These are phyloP conservation scores for Podocnemis expansa DNA, from an alignment of 2,113 vertebrate species.

Conservation along the genomic window DNA sequence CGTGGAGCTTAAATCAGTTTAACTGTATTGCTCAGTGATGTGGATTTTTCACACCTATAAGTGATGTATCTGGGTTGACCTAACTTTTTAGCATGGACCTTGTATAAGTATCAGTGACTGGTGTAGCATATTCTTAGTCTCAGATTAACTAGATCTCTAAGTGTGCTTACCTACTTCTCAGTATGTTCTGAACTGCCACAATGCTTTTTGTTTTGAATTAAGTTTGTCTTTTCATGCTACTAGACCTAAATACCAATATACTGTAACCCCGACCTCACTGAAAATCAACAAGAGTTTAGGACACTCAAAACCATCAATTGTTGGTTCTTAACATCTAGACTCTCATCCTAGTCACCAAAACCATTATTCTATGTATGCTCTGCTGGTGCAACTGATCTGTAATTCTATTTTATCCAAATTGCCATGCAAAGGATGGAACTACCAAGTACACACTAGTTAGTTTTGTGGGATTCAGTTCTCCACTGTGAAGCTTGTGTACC, in stretches of 20 bases:
- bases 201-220: too few relatives aligned
- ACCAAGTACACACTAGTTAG: not conserved
- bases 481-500: not conserved
- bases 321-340: not conserved
- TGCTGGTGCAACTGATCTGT: rapidly evolving
- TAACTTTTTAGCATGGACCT: too few relatives aligned
- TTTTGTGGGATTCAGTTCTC: not conserved
- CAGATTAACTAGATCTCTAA: not conserved
- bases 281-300: not conserved
- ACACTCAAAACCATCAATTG: not conserved
- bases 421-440: not conserved
- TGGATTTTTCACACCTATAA: too few relatives aligned
- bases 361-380: not conserved
- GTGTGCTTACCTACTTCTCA: not conserved
- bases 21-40: too few relatives aligned
- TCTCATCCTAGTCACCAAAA: not conserved
- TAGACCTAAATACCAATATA: too few relatives aligned
- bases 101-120: not conserved
- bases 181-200: too few relatives aligned
- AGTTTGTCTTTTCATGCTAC: too few relatives aligned
- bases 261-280: not conserved
- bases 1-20: too few relatives aligned
- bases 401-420: not conserved
- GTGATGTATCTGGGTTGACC: too few relatives aligned
- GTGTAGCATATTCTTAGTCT: rapidly evolving